Percentiles rank a stretch among this genome's conserved stretches.
These are phyloP conservation scores for Gallinago media DNA, from an alignment of 2,113 vertebrate genomes.

Conservation along the genomic window DNA sequence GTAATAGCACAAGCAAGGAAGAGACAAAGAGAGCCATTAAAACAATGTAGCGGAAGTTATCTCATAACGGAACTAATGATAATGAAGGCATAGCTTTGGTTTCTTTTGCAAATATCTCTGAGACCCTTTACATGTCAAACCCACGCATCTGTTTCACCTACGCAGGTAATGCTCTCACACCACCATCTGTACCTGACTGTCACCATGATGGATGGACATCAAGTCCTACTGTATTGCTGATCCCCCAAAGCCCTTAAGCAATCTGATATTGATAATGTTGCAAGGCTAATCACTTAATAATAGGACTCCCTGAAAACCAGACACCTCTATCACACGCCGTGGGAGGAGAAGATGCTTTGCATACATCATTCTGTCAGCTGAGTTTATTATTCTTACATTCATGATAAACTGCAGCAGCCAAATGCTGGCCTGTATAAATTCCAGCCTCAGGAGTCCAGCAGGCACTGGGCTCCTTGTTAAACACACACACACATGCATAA, in stretches of 20 bases:
- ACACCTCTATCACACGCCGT: constrained; percentile 55
- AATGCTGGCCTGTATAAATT: constrained; percentile 81
- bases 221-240: constrained; percentile 20
- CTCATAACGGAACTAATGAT: not conserved
- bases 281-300: constrained; percentile 74
- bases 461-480: constrained; percentile 66
- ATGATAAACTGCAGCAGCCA: constrained; percentile 79
- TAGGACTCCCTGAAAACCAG: constrained; percentile 67
- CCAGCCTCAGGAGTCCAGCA: constrained; percentile 72
- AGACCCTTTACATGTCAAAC: not conserved
- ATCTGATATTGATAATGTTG: constrained; percentile 69
- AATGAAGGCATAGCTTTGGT: not conserved
- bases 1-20: not conserved
- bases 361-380: constrained; percentile 79
- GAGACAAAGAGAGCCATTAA: not conserved
- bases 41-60: not conserved
- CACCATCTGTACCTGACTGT: not conserved
- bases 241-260: constrained; percentile 62
- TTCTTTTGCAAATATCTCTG: not conserved
- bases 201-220: not conserved
- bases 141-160: not conserved
- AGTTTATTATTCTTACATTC: constrained; percentile 81
- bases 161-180: not conserved
- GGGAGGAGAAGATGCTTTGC: constrained; percentile 76
- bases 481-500: constrained; percentile 70